phyloP scores from a whole-genome alignment of 2,113 vertebrate genomes.

The Oxyruncus cristatus region DNA sequence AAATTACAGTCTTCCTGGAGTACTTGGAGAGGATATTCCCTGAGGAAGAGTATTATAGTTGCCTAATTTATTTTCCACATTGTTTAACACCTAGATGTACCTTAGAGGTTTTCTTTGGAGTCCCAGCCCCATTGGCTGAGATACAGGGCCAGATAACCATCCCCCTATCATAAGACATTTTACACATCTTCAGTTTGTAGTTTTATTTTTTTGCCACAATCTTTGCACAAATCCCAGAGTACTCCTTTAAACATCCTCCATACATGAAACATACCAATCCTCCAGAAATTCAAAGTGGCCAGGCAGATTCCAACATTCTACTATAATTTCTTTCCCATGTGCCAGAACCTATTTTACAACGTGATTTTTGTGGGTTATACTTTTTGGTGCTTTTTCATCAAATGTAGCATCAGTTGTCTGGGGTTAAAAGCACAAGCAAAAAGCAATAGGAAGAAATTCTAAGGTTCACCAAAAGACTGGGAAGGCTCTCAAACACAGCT shows the following conservation, averaged over 20 bases:
- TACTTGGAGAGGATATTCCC: neutral
- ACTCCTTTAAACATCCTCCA: neutral
- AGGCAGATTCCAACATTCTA: neutral
- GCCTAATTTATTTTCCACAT: neutral
- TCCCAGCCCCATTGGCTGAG: neutral
- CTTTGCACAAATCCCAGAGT: neutral
- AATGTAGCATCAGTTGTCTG: neutral
- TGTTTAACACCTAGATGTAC: neutral
- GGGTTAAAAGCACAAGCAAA: neutral
- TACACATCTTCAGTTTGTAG: neutral
- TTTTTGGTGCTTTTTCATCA: neutral
- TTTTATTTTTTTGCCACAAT: neutral
- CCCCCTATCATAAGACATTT: neutral
- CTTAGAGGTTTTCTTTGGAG: neutral
- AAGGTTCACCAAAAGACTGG: neutral
- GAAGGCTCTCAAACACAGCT: conserved; percentile 21
- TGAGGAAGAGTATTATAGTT: neutral
- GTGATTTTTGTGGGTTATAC: neutral
- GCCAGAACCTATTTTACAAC: neutral
- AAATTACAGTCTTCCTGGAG: neutral
- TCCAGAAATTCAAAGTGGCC: neutral
- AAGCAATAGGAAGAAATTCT: conserved; percentile 13
- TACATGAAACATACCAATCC: neutral
- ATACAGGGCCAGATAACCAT: neutral
- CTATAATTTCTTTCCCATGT: neutral